These are phyloP conservation scores for Drosophila lacteicornis DNA, from an alignment of 1,140 invertebrate species.

Conservation along the genomic window DNA sequence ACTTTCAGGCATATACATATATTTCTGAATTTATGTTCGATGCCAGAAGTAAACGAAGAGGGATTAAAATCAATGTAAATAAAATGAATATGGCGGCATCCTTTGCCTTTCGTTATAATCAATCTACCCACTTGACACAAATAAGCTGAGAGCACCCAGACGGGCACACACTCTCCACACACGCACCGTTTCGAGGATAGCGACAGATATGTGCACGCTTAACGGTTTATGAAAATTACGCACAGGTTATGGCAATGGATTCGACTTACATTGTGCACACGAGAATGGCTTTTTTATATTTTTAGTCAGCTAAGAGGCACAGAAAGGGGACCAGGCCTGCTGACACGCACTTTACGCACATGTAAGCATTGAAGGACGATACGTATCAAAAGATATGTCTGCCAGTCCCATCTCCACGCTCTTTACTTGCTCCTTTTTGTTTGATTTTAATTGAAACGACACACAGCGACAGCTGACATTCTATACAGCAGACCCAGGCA, in stretches of 20 bases:
- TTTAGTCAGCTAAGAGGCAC: conserved; percentile 15
- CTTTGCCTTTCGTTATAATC: conserved; percentile 17
- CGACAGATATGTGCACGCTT: conserved; percentile 45
- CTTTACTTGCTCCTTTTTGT: conserved; percentile 37
- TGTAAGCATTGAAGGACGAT: conserved; percentile 58
- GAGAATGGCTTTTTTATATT: conserved; percentile 39
- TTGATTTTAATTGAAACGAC: conserved; percentile 77
- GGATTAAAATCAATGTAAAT: background rate
- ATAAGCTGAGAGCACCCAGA: conserved; percentile 6
- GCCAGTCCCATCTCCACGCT: background rate
- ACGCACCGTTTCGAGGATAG: conserved; percentile 15
- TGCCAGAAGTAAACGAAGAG: background rate
- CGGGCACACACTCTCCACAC: background rate
- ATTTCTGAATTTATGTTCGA: background rate
- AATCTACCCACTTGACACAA: conserved; percentile 37
- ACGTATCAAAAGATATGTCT: conserved; percentile 47
- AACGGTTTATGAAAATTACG: conserved; percentile 61
- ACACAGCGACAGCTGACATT: conserved; percentile 58
- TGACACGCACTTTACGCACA: conserved; percentile 60
- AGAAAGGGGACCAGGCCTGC: conserved; percentile 11
- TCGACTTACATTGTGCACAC: conserved; percentile 35
- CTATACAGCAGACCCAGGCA: conserved; percentile 17
- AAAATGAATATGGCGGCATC: background rate
- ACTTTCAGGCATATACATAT: too few species aligned
- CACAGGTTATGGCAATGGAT: conserved; percentile 58